phyloP scores from a whole-genome alignment of 2,113 vertebrate genomes.

The Urocynchramus pylzowi region DNA sequence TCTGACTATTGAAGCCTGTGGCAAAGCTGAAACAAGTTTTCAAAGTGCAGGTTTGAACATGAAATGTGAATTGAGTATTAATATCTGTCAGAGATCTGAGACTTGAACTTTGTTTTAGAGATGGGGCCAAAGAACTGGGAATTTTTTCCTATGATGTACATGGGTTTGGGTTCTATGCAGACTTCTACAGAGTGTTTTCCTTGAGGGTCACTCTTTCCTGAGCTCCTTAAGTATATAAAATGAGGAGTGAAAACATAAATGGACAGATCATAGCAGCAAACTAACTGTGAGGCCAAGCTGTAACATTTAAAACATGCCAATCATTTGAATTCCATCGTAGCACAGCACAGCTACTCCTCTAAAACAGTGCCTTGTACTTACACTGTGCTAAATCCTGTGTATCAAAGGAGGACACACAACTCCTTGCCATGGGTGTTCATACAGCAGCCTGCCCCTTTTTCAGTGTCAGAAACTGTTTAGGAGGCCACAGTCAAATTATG shows the following conservation, averaged over 20 bases:
- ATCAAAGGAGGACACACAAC: neutral
- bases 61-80: neutral
- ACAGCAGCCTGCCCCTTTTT: neutral
- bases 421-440: neutral
- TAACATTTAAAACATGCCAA: neutral
- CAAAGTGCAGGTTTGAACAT: neutral
- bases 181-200: neutral
- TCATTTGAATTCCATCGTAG: neutral
- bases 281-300: neutral
- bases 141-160: slow-evolving; percentile 1
- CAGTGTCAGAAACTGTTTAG: neutral
- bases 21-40: neutral
- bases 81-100: neutral
- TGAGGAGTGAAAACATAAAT: neutral
- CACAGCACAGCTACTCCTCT: neutral
- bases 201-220: neutral
- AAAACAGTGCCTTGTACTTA: neutral
- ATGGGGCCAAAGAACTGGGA: neutral
- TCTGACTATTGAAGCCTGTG: neutral
- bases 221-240: neutral
- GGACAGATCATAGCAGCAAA: neutral
- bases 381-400: neutral
- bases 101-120: neutral
- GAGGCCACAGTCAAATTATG: neutral
- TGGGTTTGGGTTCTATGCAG: neutral